Evolutionary conservation across 1,140 invertebrate species (phyloP).

Genomic region (Stenopsyche tienmushanensis): DNA sequence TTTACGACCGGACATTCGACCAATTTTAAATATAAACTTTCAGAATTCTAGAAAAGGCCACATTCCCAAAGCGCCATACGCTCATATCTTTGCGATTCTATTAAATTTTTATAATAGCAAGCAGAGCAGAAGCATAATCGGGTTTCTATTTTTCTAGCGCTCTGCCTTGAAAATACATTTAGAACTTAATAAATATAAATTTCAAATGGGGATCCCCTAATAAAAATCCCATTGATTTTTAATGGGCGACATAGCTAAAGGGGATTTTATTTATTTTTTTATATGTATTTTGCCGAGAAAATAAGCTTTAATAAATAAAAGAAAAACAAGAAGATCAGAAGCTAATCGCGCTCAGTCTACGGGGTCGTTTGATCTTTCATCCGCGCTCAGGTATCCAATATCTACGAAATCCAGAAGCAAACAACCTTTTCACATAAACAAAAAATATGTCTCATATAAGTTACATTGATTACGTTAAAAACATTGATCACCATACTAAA

Average conservation of each 20-base stretch:
- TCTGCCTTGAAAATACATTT: no score
- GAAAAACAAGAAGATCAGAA: constrained; percentile 38
- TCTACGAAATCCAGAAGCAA: constrained; percentile 10
- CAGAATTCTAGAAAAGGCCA: no score
- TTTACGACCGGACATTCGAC: constrained; percentile 20
- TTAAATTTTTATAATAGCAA: no score
- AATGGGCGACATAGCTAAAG: neutral
- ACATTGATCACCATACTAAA: neutral
- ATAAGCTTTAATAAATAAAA: constrained; percentile 36
- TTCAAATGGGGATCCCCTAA: no score
- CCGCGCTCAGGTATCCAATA: constrained; percentile 40
- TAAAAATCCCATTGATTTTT: constrained; percentile 23
- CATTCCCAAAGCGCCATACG: no score
- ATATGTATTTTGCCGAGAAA: constrained; percentile 1
- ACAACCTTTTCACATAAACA: neutral
- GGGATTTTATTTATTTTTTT: neutral
- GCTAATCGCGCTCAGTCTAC: constrained; percentile 34
- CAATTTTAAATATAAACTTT: no score
- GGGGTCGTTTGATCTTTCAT: constrained; percentile 41
- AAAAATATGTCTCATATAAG: neutral
- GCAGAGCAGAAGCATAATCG: no score
- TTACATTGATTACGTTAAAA: neutral
- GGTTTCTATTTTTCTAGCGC: no score
- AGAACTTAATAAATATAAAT: no score
- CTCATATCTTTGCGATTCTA: no score